Percentiles rank a stretch among this genome's conserved stretches.
phyloP scores from a whole-genome alignment of 2,797 vertebrate genomes.

The Sphenodon punctatus region DNA sequence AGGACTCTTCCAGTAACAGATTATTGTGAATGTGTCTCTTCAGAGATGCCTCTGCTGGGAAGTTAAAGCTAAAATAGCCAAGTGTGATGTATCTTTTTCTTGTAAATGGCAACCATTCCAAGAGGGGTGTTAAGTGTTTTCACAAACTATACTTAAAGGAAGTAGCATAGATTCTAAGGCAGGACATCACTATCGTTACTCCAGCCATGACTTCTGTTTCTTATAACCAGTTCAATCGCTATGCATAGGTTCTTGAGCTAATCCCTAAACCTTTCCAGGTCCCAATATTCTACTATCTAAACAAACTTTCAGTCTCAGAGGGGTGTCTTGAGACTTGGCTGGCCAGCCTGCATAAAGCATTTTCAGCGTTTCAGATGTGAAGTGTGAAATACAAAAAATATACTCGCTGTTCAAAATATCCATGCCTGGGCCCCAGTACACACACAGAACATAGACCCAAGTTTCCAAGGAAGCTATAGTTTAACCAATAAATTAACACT shows the following conservation, averaged over 20 bases:
- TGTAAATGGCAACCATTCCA: constrained; percentile 4
- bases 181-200: neutral
- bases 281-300: neutral
- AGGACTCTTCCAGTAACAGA: constrained; percentile 9
- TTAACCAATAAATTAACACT: constrained; percentile 17
- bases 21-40: neutral
- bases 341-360: neutral
- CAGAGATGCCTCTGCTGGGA: neutral
- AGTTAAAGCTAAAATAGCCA: constrained; percentile 1
- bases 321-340: neutral
- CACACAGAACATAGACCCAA: neutral
- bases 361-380: neutral
- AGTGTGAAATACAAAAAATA: neutral
- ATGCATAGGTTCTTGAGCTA: neutral
- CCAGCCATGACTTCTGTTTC: neutral
- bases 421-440: neutral
- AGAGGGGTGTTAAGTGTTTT: neutral
- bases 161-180: too few species aligned
- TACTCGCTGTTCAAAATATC: neutral
- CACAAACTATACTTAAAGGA: too few species aligned
- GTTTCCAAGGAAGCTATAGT: neutral
- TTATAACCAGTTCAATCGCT: neutral
- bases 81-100: constrained; percentile 1
- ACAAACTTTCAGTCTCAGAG: neutral
- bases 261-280: neutral